Conservation (phyloP, 2,797 vertebrate genomes). For the Austrolebias charrua region DNA sequence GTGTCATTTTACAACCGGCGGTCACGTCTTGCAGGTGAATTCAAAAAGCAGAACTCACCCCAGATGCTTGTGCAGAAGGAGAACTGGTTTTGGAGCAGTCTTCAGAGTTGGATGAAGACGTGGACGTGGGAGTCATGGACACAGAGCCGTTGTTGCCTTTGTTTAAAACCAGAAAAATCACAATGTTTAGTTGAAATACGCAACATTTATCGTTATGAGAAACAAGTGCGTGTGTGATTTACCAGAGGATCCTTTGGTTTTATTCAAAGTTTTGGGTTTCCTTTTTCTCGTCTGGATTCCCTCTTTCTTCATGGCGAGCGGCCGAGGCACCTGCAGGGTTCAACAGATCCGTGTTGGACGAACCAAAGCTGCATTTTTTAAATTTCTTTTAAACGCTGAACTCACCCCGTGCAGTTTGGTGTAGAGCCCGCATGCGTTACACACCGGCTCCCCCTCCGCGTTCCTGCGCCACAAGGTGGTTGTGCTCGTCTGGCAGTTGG, state of each 20-base stretch:
- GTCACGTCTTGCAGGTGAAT: background rate
- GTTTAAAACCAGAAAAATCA: background rate
- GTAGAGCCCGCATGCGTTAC: conserved; percentile 97
- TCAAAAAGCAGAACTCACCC: conserved; percentile 76
- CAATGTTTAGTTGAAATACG: background rate
- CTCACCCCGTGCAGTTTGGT: conserved; percentile 97
- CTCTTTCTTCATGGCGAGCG: conserved; percentile 99
- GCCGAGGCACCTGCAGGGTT: conserved; percentile 88
- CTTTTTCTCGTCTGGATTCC: conserved; percentile 98
- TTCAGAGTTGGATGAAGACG: conserved; percentile 95
- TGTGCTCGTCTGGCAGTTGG: conserved; percentile 97
- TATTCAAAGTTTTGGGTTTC: conserved; percentile 98
- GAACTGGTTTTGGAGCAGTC: conserved; percentile 94
- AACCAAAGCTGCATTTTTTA: background rate
- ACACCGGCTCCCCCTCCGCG: conserved; percentile 96
- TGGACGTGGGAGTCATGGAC: conserved; percentile 97
- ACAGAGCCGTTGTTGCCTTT: conserved; percentile 88
- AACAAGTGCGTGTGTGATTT: conserved; percentile 28
- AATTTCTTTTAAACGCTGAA: background rate
- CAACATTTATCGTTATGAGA: background rate
- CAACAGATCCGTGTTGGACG: background rate
- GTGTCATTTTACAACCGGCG: background rate
- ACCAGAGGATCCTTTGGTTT: conserved; percentile 92
- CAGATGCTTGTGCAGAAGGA: conserved; percentile 85
- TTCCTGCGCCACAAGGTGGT: conserved; percentile 98